Conservation (phyloP, 2,888 invertebrate species). For the Mesopsocus fuscifrons region DNA sequence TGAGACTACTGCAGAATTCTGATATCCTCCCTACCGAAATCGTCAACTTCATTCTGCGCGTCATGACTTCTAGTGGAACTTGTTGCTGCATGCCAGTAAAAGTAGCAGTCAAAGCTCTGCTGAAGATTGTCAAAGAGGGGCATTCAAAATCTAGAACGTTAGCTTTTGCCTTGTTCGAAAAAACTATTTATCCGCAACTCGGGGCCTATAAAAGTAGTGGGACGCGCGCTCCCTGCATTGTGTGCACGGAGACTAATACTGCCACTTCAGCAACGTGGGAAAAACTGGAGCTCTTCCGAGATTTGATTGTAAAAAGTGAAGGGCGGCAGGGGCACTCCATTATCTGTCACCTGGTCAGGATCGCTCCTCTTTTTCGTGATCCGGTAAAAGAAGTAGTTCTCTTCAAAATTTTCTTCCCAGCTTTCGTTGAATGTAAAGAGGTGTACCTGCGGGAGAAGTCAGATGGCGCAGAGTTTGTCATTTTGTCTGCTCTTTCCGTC, state of each 20-base stretch:
- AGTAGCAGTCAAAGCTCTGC: constrained; percentile 29
- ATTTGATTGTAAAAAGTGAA: constrained; percentile 34
- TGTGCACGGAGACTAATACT: constrained; percentile 21
- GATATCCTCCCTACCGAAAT: constrained; percentile 25
- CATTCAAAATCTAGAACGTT: constrained; percentile 25
- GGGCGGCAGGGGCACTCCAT: constrained; percentile 34
- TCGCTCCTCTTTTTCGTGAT: constrained; percentile 33
- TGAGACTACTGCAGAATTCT: constrained; percentile 28
- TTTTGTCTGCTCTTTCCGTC: constrained; percentile 37
- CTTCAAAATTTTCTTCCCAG: constrained; percentile 38
- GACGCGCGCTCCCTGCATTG: constrained; percentile 24
- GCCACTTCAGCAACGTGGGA: constrained; percentile 8
- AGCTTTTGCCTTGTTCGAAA: constrained; percentile 34
- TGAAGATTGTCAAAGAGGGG: constrained; percentile 27
- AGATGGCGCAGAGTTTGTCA: constrained; percentile 34
- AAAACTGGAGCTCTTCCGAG: constrained; percentile 32
- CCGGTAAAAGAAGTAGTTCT: constrained; percentile 36
- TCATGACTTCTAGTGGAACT: constrained; percentile 35
- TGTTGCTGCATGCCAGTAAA: constrained; percentile 43
- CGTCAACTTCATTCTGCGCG: constrained; percentile 30
- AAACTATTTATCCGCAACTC: constrained; percentile 36
- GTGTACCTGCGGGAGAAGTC: constrained; percentile 28
- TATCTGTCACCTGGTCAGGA: constrained; percentile 35
- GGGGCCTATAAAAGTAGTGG: constrained; percentile 25
- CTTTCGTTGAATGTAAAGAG: constrained; percentile 34